Evolutionary conservation across 2,113 vertebrate species (phyloP).

Genomic region (Embiotoca jacksoni): DNA sequence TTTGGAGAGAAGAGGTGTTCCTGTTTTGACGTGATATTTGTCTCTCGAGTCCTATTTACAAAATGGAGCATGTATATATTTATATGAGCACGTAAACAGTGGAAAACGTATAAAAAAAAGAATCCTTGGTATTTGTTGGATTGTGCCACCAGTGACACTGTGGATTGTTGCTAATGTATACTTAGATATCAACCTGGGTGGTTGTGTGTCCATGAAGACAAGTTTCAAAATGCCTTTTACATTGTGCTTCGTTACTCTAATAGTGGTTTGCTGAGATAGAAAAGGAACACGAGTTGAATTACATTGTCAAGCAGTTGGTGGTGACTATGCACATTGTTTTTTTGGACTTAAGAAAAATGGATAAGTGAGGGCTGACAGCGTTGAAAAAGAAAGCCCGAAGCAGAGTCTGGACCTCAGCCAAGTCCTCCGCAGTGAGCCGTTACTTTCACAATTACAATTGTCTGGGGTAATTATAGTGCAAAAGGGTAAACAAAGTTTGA

Average conservation of each 20-base stretch:
- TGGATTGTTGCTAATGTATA: not conserved
- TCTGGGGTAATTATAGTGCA: slow-evolving; percentile 27
- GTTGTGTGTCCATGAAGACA: not conserved
- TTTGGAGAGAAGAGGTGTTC: not conserved
- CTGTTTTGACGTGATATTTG: slow-evolving; percentile 17
- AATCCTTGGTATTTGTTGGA: too few species aligned
- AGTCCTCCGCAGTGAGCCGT: slow-evolving; percentile 20
- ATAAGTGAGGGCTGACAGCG: slow-evolving; percentile 8
- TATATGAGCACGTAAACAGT: too few species aligned
- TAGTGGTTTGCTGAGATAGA: not conserved
- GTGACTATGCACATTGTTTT: slow-evolving; percentile 7
- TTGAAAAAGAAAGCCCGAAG: slow-evolving; percentile 26
- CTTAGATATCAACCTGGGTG: not conserved
- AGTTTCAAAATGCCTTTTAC: slow-evolving; percentile 4
- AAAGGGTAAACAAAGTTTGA: slow-evolving; percentile 45
- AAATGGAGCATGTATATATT: not conserved
- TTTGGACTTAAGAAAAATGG: slow-evolving; percentile 8
- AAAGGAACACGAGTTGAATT: not conserved
- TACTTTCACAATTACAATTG: slow-evolving; percentile 44
- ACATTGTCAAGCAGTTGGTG: slow-evolving; percentile 9
- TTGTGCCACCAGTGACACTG: not conserved
- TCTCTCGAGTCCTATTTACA: slow-evolving; percentile 1
- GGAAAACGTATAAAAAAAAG: not conserved
- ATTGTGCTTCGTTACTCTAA: not conserved
- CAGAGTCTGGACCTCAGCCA: slow-evolving; percentile 17